phyloP scores from a whole-genome alignment of 92 coral and sea anemone species.

The Porites rus region DNA sequence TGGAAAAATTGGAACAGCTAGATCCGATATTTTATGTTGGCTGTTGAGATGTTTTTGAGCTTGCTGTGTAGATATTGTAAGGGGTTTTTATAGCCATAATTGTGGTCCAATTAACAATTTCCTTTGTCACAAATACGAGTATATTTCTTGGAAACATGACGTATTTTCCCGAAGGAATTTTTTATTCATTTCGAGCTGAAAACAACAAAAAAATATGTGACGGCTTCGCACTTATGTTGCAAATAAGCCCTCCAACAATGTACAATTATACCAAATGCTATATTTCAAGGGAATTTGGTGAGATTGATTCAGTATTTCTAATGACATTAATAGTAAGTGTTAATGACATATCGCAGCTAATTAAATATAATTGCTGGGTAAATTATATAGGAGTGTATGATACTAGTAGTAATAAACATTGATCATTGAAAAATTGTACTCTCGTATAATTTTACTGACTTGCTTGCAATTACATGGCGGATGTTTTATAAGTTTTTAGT shows the following conservation, averaged over 20 bases:
- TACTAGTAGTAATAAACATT: background rate
- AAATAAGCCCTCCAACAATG: background rate
- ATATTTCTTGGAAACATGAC: too few relatives aligned
- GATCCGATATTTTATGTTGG: background rate
- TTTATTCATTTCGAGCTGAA: too few relatives aligned
- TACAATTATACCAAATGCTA: background rate
- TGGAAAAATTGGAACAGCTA: background rate
- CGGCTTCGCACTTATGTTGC: too few relatives aligned
- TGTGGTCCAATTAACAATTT: background rate
- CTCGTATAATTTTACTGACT: background rate
- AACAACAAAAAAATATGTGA: too few relatives aligned
- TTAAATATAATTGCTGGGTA: background rate
- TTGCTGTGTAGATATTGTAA: background rate
- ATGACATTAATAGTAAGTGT: background rate
- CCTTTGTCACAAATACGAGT: background rate
- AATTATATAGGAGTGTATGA: constrained; percentile 2
- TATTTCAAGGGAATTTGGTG: constrained; percentile 5
- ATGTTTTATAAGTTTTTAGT: constrained; percentile 3
- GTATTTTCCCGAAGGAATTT: too few relatives aligned
- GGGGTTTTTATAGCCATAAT: background rate
- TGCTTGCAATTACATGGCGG: background rate
- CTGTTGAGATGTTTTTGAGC: background rate
- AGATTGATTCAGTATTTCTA: background rate
- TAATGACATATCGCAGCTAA: background rate
- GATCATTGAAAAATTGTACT: background rate